These are phyloP conservation scores for Drosophila lutescens DNA, from an alignment of 2,888 invertebrate species.

Conservation along the genomic window DNA sequence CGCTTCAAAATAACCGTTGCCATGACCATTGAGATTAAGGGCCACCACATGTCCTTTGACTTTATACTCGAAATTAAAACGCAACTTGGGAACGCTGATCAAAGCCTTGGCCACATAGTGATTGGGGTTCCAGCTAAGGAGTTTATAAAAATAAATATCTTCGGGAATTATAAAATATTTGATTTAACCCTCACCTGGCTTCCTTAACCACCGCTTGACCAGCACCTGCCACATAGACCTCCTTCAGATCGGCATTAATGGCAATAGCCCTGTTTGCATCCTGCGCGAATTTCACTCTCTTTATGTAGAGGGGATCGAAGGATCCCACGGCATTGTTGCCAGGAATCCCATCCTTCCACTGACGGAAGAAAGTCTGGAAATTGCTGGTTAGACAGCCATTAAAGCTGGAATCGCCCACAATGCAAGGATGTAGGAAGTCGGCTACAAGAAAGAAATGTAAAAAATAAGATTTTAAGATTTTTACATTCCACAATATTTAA, in stretches of 20 bases:
- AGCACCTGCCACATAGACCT: constrained; percentile 87
- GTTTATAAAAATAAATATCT: not conserved
- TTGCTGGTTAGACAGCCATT: constrained; percentile 51
- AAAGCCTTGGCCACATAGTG: constrained; percentile 30
- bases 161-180: not conserved
- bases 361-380: constrained; percentile 49
- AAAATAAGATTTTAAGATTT: too few species aligned
- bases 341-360: constrained; percentile 69
- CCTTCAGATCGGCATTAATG: constrained; percentile 88
- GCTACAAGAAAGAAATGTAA: constrained; percentile 34
- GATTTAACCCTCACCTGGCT: constrained; percentile 84
- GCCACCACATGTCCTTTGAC: constrained; percentile 88
- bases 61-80: constrained; percentile 88
- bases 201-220: constrained; percentile 86
- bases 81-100: constrained; percentile 86
- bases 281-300: constrained; percentile 59
- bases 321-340: constrained; percentile 58
- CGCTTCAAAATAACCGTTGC: constrained; percentile 86
- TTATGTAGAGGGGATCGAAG: constrained; percentile 63
- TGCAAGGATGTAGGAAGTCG: constrained; percentile 53
- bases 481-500: too few species aligned
- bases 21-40: constrained; percentile 88
- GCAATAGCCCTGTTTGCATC: constrained; percentile 72
- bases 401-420: constrained; percentile 35
- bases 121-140: constrained; percentile 46